A percentile compares a stretch with the other conserved stretches of the same genome.
Conservation (phyloP, 2,888 invertebrate genomes). For the Prionchulus punctatus region DNA sequence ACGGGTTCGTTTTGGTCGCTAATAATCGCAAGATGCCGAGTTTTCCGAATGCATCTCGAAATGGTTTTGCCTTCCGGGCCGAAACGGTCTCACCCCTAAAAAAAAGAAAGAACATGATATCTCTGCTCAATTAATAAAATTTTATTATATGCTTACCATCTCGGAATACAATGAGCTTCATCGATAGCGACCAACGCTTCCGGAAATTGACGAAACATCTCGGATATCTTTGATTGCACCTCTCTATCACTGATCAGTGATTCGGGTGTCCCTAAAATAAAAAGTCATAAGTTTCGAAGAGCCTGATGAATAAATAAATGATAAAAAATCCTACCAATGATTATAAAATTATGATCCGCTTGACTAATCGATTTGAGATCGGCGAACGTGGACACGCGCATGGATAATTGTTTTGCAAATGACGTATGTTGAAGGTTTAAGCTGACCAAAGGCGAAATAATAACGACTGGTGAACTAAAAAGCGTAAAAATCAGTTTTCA, state of each 20-base stretch:
- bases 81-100: background rate
- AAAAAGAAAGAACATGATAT: background rate
- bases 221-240: background rate
- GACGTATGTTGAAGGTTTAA: background rate
- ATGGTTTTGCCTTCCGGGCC: background rate
- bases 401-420: background rate
- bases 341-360: background rate
- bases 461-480: background rate
- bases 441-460: background rate
- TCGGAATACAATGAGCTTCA: background rate
- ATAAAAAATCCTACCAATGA: background rate
- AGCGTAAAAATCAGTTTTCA: too few relatives aligned
- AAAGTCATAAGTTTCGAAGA: background rate
- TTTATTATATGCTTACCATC: background rate
- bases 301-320: background rate
- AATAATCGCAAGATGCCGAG: background rate
- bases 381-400: background rate
- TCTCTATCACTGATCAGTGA: background rate
- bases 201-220: background rate
- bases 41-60: background rate
- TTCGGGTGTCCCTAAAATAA: background rate
- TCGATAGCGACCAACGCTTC: background rate
- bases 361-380: background rate
- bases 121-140: background rate
- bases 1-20: background rate